phyloP scores from a whole-genome alignment of 1,140 invertebrate species.

The Lepidostoma basale region DNA sequence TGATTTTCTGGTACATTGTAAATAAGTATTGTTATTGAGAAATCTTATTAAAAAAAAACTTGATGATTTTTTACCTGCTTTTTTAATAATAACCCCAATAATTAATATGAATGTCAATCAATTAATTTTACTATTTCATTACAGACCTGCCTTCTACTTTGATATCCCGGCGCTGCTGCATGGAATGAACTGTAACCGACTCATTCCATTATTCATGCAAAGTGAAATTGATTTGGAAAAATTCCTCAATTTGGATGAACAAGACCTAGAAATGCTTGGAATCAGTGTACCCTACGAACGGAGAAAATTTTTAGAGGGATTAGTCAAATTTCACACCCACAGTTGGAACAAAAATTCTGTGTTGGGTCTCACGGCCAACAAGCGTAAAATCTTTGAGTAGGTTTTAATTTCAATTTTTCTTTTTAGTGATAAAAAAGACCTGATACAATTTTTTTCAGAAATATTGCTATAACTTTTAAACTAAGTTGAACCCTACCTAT shows the following conservation, averaged over 20 bases:
- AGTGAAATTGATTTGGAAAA: conserved; percentile 56
- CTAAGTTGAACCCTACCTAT: no score
- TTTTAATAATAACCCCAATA: no score
- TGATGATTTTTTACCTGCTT: no score
- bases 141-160: conserved; percentile 51
- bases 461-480: no score
- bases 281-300: conserved; percentile 62
- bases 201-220: conserved; percentile 53
- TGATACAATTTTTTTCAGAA: no score
- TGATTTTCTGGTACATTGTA: no score
- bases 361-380: conserved; percentile 48
- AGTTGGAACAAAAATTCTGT: conserved; percentile 60
- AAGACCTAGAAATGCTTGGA: conserved; percentile 59
- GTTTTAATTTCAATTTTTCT: no score
- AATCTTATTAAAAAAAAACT: no score
- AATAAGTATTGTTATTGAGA: no score
- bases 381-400: conserved; percentile 30
- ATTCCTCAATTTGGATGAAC: conserved; percentile 61
- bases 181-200: conserved; percentile 62
- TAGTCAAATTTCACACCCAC: conserved; percentile 61
- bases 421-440: no score
- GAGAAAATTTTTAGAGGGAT: conserved; percentile 55
- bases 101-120: conserved; percentile 1
- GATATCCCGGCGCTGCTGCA: conserved; percentile 57
- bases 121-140: conserved; percentile 42